Evolutionary conservation across 2,888 invertebrate species (phyloP), one percentile per base, ranked within the genome.

Genomic region (Papilio gigon): DNA sequence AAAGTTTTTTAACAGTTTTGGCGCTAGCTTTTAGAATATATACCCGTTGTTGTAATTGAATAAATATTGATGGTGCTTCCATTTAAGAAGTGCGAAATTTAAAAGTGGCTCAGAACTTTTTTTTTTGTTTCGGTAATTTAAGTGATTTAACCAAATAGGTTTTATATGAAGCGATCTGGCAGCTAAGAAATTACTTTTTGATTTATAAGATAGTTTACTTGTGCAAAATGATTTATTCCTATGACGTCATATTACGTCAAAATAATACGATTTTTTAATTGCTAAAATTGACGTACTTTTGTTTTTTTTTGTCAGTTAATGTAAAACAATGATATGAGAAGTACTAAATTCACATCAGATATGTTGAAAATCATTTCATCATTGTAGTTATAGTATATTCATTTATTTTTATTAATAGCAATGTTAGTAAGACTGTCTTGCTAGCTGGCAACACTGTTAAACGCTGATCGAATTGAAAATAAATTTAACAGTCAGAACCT

Each of bases 1-100:
- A 42, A 60, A 33, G 53, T 67, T 63, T 63, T 70, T 65, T 30
- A 60, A 63, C 59, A 68, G 62, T 70, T 64, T 53, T 50, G 66
- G 6, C 60, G 70, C 67, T 67, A 70, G 70, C 64, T 64, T 73
- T 71, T 66, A 67, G 33, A n/a, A 60, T 47, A 58, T 25, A 63
- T 42, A 69, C 42, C 30, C 22, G 33, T 53, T 50, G 56, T 27
- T 37, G 22, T 53, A 42, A 56, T 40, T 0, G 47, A 25, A 12
- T 40, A 70, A 53, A 60, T 20, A 37, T 79, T 81, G 77, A 81
- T 79, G 80, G 87, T 85, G 88, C 89, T 89, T 88, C 88, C 88
- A 85, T 83, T 81, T 78, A 72, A 76, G 87, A 84, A 87, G 84
- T 77, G 84, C 83, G 73, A 75, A 50, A 53, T 64, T 65, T 67